Base-by-base conservation (phyloP, 53 echinoderm and acorn worm species). In the Hippasteria phrygiana region DNA sequence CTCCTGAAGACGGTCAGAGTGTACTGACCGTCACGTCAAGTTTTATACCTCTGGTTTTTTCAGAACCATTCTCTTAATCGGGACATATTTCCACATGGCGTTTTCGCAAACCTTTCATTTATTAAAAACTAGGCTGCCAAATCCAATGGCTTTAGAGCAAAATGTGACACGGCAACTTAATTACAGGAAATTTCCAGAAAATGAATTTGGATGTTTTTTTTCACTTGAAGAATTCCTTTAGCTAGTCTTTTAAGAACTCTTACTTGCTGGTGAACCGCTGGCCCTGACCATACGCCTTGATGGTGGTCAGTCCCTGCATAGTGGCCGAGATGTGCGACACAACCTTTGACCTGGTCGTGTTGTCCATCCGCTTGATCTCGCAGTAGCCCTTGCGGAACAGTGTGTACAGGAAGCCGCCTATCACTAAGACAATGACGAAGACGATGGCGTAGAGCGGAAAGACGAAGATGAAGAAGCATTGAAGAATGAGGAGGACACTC, bases 241-340 rank as follows among this genome's bases (percentile, higher is more conserved):
- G 0, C 6, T 13, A 20, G 13, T 54, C 3, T 3, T 54, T 54
- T 54, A 22, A 24, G 26, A 67, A 7, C 34, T 2, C 89, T 74
- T 55, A 93, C 96, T 77, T 92, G 43, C 80, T 78, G 26, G 69
- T 90, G 43, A 95, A 95, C 33, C 92, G 69, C 9, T 66, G 34
- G 4, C 90, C 89, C 55, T 93, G 93, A 32, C 91, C 74, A 63
- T 88, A 95, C 1, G 96, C 93, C 62, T 65, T 90, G 62, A 95
- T 91, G 5, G 96, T 95, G 4, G 91, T 87, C n/a, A 94, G 78
- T 9, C 96, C 96, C 87, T 95, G 96, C 75, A 95, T 91, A 26
- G 93, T 87, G 2, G 93, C 93, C 6, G 96, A 86, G n/a, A 95
- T 55, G 62, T 95, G 96, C 0, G 90, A 94, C 47, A 95, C 90